Conservation (phyloP, 1,140 invertebrate genomes). For the Ceratosolen fusciceps region DNA sequence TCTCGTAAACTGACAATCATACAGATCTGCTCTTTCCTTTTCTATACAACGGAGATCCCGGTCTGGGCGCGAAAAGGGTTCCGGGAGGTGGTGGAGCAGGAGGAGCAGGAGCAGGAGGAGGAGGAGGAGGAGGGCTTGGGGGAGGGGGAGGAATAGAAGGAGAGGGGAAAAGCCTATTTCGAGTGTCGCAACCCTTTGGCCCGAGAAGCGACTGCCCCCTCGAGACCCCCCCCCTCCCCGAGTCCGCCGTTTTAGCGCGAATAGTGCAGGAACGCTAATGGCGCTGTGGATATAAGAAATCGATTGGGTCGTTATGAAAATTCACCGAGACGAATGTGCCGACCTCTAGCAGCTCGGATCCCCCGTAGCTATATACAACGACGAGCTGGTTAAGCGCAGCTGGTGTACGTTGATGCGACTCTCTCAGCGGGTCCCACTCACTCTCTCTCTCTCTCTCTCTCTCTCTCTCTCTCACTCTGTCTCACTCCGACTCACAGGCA, state of each 20-base stretch:
- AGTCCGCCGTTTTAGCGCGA: background rate
- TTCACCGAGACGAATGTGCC: slow-evolving; percentile 37
- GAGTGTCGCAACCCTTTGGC: slow-evolving; percentile 12
- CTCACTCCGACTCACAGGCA: too few species aligned
- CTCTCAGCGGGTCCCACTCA: slow-evolving; percentile 28
- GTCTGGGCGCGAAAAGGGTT: background rate
- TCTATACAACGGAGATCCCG: background rate
- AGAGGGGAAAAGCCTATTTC: background rate
- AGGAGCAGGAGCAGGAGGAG: background rate
- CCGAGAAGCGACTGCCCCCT: background rate
- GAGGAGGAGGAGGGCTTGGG: background rate
- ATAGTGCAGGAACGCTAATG: slow-evolving; percentile 5
- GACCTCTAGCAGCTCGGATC: background rate
- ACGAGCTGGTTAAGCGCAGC: slow-evolving; percentile 38
- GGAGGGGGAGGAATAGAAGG: background rate
- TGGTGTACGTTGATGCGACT: slow-evolving; percentile 21
- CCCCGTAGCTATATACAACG: slow-evolving; percentile 22
- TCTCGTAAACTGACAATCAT: slow-evolving; percentile 28
- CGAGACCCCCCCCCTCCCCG: background rate
- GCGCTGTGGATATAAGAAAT: slow-evolving; percentile 29
- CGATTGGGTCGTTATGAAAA: slow-evolving; percentile 49
- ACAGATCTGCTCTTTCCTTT: slow-evolving; percentile 10
- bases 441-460: slow-evolving; percentile 31
- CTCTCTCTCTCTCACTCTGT: too few species aligned
- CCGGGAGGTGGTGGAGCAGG: background rate